Base-by-base conservation (phyloP, 2,113 vertebrate genomes). In the Tonatia bakeri region DNA sequence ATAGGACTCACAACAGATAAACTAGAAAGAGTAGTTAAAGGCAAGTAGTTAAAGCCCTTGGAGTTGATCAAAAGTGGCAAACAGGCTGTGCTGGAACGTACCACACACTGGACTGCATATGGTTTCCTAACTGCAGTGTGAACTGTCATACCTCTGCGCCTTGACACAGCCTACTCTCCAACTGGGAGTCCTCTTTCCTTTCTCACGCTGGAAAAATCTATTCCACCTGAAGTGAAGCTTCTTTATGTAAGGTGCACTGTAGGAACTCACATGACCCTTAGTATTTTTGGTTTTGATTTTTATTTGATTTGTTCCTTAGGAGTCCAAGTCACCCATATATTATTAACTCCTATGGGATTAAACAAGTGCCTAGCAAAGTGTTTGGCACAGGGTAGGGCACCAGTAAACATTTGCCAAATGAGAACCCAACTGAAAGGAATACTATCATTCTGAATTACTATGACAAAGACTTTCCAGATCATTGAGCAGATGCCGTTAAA, bases 401-500 rank as follows among this genome's bases (percentile, higher is more conserved):
- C 31, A 31, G 47, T 87, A 90, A 84, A 84, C 4, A 16, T 76
- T 87, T 80, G 38, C n/a, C 69, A 56, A 84, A 86, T 77, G 64
- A 86, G 31, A 94, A 91, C 43, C 40, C 83, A 52, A 70, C 31
- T 6, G 1, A 91, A 96, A 94, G 59, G 22, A 96, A 91, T 70
- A 77, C 14, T 88, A 43, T 56, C 50, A 96, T 64, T 91, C 43
- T 82, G 26, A 95, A 88, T 75, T 80, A 56, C 50, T 33, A 12
- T 47, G 36, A 76, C 81, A 94, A 84, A 81, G 17, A 86, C 47
- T 82, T 94, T 95, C 87, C 33, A 87, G 22, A 17, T 90, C 43
- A 83, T 19, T 92, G 52, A 83, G 38, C 54, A 90, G 64, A 83
- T 81, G 8, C 15, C 50, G 28, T 75, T 82, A 91, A 43, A 92